A percentile compares a stretch with the other conserved stretches of the same genome.
These are phyloP conservation scores for Tamias sibiricus DNA, from an alignment of 2,113 vertebrate genomes.

Conservation along the genomic window DNA sequence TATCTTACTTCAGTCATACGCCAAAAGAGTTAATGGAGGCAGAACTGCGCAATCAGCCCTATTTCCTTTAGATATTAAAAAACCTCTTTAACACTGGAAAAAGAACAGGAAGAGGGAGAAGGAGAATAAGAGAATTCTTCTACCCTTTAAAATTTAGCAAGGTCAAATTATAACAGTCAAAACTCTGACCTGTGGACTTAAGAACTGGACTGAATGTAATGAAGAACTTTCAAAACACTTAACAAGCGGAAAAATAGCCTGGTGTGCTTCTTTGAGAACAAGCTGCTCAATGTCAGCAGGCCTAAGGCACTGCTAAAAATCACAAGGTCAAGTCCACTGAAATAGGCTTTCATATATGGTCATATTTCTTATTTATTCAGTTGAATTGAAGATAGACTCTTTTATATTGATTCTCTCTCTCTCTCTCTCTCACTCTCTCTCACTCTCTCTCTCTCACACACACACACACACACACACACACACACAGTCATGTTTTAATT, in stretches of 20 bases:
- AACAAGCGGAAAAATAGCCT: constrained; percentile 66
- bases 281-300: constrained; percentile 38
- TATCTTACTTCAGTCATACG: background rate
- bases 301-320: constrained; percentile 13
- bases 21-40: background rate
- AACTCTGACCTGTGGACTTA: constrained; percentile 48
- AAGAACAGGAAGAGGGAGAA: constrained; percentile 19
- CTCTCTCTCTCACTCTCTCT: too few species aligned
- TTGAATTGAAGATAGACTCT: constrained; percentile 63
- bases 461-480: too few species aligned
- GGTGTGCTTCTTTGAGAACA: constrained; percentile 44
- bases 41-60: background rate
- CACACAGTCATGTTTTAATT: constrained; percentile 11
- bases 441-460: too few species aligned
- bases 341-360: constrained; percentile 13
- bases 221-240: constrained; percentile 69
- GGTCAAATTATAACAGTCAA: constrained; percentile 52
- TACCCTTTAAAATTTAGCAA: constrained; percentile 63
- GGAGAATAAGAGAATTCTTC: constrained; percentile 42
- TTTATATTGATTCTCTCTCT: background rate
- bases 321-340: constrained; percentile 59
- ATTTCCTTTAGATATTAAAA: constrained; percentile 35
- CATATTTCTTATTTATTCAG: constrained; percentile 50
- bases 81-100: background rate
- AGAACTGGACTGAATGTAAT: constrained; percentile 62